Percentiles rank a stretch among this genome's conserved stretches.
Evolutionary conservation across 2,888 invertebrate genomes (phyloP).

Genomic region (Pimpla rufipes): DNA sequence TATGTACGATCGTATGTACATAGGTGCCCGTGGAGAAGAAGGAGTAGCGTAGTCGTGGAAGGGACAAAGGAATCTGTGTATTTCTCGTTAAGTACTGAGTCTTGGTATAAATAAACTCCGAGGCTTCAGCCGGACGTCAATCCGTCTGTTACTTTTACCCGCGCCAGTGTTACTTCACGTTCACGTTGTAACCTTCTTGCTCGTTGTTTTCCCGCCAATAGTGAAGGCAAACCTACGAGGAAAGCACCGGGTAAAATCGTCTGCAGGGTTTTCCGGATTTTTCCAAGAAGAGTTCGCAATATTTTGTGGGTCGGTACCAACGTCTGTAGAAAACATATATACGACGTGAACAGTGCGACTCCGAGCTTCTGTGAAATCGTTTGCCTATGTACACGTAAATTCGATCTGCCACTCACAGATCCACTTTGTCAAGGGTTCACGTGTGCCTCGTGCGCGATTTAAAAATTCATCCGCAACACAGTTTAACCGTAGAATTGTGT

Average conservation of each 20-base stretch:
- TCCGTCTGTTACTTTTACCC: conserved; percentile 37
- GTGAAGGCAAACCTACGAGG: not conserved
- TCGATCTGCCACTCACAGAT: conserved; percentile 19
- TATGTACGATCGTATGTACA: not conserved
- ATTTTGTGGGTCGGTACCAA: conserved; percentile 30
- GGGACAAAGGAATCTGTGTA: conserved; percentile 14
- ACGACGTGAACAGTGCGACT: conserved; percentile 15
- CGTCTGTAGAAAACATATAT: not conserved
- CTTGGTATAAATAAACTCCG: conserved; percentile 72
- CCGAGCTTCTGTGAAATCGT: not conserved
- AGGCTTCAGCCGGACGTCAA: conserved; percentile 57
- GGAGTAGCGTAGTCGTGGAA: conserved; percentile 12
- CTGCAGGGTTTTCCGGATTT: not conserved
- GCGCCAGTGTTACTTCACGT: conserved; percentile 19
- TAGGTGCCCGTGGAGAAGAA: no score
- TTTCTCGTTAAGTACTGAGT: conserved; percentile 30
- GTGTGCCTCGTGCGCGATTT: conserved; percentile 2
- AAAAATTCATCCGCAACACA: conserved; percentile 1
- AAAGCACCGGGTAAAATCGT: not conserved
- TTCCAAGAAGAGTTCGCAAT: not conserved
- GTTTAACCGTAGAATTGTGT: conserved; percentile 3
- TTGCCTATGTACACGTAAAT: not conserved
- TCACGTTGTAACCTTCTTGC: not conserved
- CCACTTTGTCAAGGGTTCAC: not conserved
- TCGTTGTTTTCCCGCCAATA: conserved; percentile 7